Evolutionary conservation across 37 sponge, comb jelly and placozoan genomes (phyloP).

Genomic region (Tethya wilhelma): DNA sequence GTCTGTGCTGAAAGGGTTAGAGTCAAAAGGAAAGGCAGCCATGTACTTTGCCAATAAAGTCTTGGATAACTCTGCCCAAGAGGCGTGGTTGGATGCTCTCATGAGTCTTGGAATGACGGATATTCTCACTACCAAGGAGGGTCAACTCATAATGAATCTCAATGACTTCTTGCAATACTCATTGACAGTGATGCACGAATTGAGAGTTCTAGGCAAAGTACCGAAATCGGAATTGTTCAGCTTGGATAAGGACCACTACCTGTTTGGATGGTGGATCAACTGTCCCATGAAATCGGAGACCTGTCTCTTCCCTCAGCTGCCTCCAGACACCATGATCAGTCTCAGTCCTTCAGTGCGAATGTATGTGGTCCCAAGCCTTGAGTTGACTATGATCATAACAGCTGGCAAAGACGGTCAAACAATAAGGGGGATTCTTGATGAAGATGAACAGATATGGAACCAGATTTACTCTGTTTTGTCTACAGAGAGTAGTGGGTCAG

Average conservation of each 20-base stretch:
- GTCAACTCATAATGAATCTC: constrained; percentile 4
- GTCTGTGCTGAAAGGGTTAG: constrained; percentile 7
- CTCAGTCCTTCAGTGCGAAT: constrained; percentile 39
- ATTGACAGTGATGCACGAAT: constrained; percentile 14
- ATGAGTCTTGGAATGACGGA: constrained; percentile 35
- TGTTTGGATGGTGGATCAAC: constrained; percentile 74
- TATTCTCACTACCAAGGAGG: neutral
- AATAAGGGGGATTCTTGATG: constrained; percentile 7
- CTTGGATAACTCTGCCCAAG: constrained; percentile 15
- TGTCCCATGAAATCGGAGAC: constrained; percentile 12
- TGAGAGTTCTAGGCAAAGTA: neutral
- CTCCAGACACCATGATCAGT: constrained; percentile 27
- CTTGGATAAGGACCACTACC: neutral
- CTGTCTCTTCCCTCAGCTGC: constrained; percentile 36
- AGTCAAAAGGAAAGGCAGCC: constrained; percentile 9
- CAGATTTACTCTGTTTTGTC: constrained; percentile 9
- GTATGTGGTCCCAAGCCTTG: constrained; percentile 33
- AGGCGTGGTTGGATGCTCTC: constrained; percentile 68
- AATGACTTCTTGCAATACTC: constrained; percentile 20
- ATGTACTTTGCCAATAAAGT: constrained; percentile 22
- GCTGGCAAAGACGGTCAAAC: neutral
- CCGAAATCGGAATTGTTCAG: neutral
- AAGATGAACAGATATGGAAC: constrained; percentile 40
- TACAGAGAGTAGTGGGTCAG: neutral
- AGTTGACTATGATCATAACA: constrained; percentile 11